Evolutionary conservation across 2,113 vertebrate species (phyloP).

Genomic region (Mormyrus lacerda): DNA sequence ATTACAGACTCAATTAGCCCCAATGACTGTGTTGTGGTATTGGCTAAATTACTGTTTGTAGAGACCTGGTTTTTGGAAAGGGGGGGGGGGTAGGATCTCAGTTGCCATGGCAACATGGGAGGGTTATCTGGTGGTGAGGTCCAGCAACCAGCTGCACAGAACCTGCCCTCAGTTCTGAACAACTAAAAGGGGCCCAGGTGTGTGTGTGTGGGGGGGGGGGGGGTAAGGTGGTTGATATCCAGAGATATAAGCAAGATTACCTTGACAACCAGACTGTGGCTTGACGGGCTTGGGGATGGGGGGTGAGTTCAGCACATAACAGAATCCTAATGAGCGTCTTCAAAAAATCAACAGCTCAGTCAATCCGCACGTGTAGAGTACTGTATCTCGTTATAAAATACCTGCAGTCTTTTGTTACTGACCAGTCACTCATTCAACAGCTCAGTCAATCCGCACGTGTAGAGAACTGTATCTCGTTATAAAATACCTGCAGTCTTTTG

Average conservation of each 20-base stretch:
- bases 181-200: neutral
- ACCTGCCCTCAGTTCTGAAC: neutral
- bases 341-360: neutral
- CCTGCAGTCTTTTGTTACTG: neutral
- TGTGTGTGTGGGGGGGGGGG: neutral
- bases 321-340: neutral
- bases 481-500: neutral
- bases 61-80: neutral
- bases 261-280: constrained; percentile 14
- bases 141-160: neutral
- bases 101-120: neutral
- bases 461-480: neutral
- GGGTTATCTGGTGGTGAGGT: neutral
- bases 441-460: neutral
- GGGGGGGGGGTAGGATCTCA: neutral
- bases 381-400: neutral
- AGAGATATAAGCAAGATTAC: constrained; percentile 5
- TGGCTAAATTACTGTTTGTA: constrained; percentile 10
- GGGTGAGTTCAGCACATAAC: neutral
- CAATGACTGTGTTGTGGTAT: constrained; percentile 3
- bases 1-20: constrained; percentile 12
- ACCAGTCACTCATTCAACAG: neutral
- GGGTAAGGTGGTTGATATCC: neutral
- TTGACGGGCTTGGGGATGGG: neutral
- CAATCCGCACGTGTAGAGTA: neutral